Evolutionary conservation across 2,113 vertebrate genomes (phyloP).

Genomic region (Ranitomeya imitator): DNA sequence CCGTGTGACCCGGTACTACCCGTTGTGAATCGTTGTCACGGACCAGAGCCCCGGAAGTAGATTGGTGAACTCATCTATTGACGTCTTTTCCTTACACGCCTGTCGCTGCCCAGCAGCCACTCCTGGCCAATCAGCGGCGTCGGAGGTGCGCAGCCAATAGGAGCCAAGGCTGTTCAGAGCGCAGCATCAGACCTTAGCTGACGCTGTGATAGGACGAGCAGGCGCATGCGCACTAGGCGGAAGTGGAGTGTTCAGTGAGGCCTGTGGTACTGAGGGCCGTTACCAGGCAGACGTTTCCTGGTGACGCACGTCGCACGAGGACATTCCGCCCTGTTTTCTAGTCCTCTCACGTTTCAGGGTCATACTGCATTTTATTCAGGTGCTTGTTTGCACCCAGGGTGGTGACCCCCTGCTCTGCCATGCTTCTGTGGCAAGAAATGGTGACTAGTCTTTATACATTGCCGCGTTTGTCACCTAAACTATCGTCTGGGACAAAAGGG

Average conservation of each 20-base stretch:
- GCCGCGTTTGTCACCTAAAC: no score
- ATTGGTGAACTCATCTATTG: neutral
- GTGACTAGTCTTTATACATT: no score
- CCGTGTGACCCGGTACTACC: slow-evolving; percentile 31
- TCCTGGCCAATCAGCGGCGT: neutral
- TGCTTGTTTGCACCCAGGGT: no score
- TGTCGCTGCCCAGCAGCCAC: neutral
- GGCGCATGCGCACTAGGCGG: neutral
- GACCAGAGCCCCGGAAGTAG: slow-evolving; percentile 24
- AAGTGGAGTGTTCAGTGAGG: neutral
- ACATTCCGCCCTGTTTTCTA: no score
- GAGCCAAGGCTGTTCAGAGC: neutral
- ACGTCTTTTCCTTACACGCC: neutral
- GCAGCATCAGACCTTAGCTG: neutral
- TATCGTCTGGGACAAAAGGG: no score
- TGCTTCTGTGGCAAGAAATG: no score
- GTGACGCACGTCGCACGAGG: no score
- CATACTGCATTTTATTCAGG: no score
- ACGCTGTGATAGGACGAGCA: no score
- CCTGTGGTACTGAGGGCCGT: neutral
- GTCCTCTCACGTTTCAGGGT: no score
- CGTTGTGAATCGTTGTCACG: slow-evolving; percentile 7
- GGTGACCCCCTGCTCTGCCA: no score
- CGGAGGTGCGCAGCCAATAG: neutral
- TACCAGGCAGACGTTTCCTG: neutral